Evolutionary conservation across 2,797 vertebrate genomes (phyloP).

Genomic region (Hyperoplus immaculatus): DNA sequence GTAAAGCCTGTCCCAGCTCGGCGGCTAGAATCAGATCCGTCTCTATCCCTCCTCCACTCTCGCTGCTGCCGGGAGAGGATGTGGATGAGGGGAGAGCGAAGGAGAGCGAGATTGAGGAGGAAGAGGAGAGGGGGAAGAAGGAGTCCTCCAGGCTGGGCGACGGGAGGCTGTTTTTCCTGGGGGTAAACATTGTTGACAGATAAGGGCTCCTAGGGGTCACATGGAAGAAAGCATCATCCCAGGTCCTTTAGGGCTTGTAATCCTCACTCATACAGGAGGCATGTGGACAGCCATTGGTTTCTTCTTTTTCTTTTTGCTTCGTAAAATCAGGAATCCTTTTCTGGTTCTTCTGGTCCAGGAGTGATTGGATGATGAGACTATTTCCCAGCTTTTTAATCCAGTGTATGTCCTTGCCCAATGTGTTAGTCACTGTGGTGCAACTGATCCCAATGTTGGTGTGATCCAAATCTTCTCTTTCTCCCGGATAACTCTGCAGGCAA

Average conservation of each 20-base stretch:
- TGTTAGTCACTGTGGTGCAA: slow-evolving; percentile 6
- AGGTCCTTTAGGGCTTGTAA: neutral
- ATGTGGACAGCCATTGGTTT: neutral
- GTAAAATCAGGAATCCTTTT: slow-evolving; percentile 5
- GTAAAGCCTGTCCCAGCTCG: slow-evolving; percentile 85
- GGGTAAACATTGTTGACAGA: slow-evolving; percentile 74
- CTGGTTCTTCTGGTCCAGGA: neutral
- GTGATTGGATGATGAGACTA: slow-evolving; percentile 4
- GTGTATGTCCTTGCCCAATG: neutral
- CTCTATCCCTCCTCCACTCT: slow-evolving; percentile 76
- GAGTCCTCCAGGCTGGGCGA: slow-evolving; percentile 86
- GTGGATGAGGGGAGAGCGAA: slow-evolving; percentile 75
- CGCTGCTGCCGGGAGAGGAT: slow-evolving; percentile 57
- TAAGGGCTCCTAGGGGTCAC: slow-evolving; percentile 32
- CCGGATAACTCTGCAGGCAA: slow-evolving; percentile 26
- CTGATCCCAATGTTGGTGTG: neutral
- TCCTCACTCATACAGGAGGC: slow-evolving; percentile 22
- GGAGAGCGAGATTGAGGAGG: slow-evolving; percentile 74
- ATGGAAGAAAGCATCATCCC: slow-evolving; percentile 32
- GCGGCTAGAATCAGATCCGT: slow-evolving; percentile 87
- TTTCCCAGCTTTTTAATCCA: slow-evolving; percentile 35
- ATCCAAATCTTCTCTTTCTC: slow-evolving; percentile 7
- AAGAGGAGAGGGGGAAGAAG: slow-evolving; percentile 85
- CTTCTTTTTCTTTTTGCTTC: neutral
- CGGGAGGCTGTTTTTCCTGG: slow-evolving; percentile 79